Evolutionary conservation across 2,113 vertebrate genomes (phyloP), one percentile per base, ranked within the genome.

Genomic region (Lepisosteus oculatus): DNA sequence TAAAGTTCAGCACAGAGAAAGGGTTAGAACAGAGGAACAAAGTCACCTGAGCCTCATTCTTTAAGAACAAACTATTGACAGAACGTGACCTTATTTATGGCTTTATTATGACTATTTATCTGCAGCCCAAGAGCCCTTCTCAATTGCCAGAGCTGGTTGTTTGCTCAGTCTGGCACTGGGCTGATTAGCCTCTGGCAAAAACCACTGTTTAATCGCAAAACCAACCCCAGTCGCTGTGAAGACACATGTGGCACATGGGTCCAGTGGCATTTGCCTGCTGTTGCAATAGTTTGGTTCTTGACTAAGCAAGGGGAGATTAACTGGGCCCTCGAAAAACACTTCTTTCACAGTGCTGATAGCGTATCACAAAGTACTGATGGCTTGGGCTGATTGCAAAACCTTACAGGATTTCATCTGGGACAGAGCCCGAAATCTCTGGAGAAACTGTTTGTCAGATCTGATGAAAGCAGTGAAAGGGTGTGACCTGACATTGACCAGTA

Each of bases 121-220:
- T 55, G 42, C 12, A 59, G 5, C 9, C 47, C 56, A 12, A 14
- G n/a, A n/a, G 57, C n/a, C 12, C 3, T 59, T 59, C 57, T 59
- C n/a, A 17, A 11, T 43, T 12, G 11, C 67, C 61, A 61, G 13
- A n/a, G 47, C 47, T 54, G 6, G n/a, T 14, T 74, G 72, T 69
- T 74, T 74, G 67, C 67, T 63, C 41, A 69, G 6, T 13, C 42
- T 43, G 66, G 14, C 59, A 7, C 41, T 29, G 67, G 4, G n/a
- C 47, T 6, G 57, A 59, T 59, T 59, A 59, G n/a, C 11, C 0
- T 42, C 41, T 54, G 12, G 41, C n/a, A 8, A 15, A 45, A 17
- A 47, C 12, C 72, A 42, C n/a, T 15, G 44, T 7, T 56, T 73
- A 68, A 68, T 73, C 57, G 47, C 57, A 68, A 68, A 68, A 69